Base-by-base conservation (phyloP, 2,888 invertebrate species). In the Hirudinaria manillensis region DNA sequence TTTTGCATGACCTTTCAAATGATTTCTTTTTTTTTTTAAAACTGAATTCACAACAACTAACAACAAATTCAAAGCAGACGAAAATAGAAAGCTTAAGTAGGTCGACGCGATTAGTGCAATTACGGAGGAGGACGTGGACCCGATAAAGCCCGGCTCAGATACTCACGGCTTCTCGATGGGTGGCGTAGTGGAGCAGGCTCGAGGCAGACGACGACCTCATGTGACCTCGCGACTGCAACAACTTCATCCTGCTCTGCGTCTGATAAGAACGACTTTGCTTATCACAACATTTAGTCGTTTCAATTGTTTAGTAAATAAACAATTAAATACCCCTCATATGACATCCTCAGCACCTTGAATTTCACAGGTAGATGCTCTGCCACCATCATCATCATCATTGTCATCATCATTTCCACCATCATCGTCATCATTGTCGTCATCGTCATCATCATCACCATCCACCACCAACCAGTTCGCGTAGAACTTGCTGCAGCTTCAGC, bases 401-500 rank as follows among this genome's bases (percentile, higher is more conserved):
- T 45, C 45, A 45, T 45, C 45, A 45, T 45, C 45, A 45, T 45
- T 7, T 16, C 1, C 45, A 45, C 1, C 10, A 45, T 4, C 45
- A 45, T 4, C 45, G 16, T 45, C 3, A 45, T 51, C 36, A n/a
- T 51, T 45, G 4, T 51, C 32, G 29, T 2, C 61, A 61, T 29
- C 38, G 24, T 38, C 38, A 71, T 13, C 16, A 10, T 1, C 10
- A 27, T 29, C 0, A 73, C 16, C 7, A 27, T 36, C n/a, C 34
- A 21, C 19, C 19, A 79, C 82, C 80, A 78, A 85, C 85, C 80
- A 85, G 79, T 77, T 85, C 85, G 76, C 83, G 83, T 29, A 85
- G 82, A 74, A 84, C 83, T 72, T 81, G 79, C 76, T 85, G 83
- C 81, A 93, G 87, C 84, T 89, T 88, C 78, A 89, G 89, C 82